Evolutionary conservation across 2,888 invertebrate genomes (phyloP).

Genomic region (Pardosa pseudoannulata): DNA sequence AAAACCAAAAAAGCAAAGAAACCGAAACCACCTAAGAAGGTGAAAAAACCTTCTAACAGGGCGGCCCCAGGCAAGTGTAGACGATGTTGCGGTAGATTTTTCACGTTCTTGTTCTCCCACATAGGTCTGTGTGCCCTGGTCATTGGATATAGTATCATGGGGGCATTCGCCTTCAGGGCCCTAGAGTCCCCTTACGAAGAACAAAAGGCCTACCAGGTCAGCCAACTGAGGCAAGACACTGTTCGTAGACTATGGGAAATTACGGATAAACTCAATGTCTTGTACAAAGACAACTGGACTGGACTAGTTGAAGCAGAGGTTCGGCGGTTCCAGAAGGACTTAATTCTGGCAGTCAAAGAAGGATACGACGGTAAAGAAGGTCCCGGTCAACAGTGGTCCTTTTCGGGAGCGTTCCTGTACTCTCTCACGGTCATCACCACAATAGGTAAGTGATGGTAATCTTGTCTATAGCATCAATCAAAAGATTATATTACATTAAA

Average conservation of each 20-base stretch:
- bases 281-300: slow-evolving; percentile 85
- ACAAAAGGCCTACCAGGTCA: slow-evolving; percentile 79
- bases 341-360: slow-evolving; percentile 81
- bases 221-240: slow-evolving; percentile 81
- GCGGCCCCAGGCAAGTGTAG: slow-evolving; percentile 81
- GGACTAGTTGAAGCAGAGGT: slow-evolving; percentile 83
- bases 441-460: slow-evolving; percentile 86
- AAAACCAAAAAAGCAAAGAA: slow-evolving; percentile 22
- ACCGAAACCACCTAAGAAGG: slow-evolving; percentile 34
- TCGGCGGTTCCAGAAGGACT: slow-evolving; percentile 82
- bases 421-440: slow-evolving; percentile 96
- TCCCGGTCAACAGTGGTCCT: slow-evolving; percentile 86
- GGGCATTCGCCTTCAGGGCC: slow-evolving; percentile 90
- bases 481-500: no score
- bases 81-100: slow-evolving; percentile 87
- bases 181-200: slow-evolving; percentile 75
- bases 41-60: slow-evolving; percentile 16
- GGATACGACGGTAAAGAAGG: slow-evolving; percentile 84
- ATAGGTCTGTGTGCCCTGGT: slow-evolving; percentile 96
- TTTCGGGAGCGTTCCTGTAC: slow-evolving; percentile 93
- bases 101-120: slow-evolving; percentile 97
- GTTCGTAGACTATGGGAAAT: slow-evolving; percentile 87
- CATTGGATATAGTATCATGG: slow-evolving; percentile 91
- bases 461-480: no score
- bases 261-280: slow-evolving; percentile 84